Percentiles rank a stretch among this genome's conserved stretches.
phyloP scores from a whole-genome alignment of 2,797 vertebrate genomes.

The Brachymystax lenok region DNA sequence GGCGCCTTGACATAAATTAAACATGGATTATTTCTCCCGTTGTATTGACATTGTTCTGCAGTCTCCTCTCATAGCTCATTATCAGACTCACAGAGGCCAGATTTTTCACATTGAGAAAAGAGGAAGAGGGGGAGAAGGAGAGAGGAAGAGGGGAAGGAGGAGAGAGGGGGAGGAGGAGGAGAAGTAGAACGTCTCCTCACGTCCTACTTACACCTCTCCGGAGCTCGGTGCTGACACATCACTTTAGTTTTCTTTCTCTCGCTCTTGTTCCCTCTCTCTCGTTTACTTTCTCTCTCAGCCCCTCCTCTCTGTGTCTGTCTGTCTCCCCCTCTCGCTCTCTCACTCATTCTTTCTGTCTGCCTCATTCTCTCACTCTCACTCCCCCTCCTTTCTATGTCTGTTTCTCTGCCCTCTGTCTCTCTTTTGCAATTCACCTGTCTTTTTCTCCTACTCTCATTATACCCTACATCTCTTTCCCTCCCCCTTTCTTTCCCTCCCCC shows the following conservation, averaged over 20 bases:
- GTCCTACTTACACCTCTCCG: conserved; percentile 66
- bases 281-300: conserved; percentile 12
- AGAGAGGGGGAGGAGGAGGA: conserved; percentile 39
- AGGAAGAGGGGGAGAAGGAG: conserved; percentile 49
- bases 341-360: conserved; percentile 55
- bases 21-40: conserved; percentile 58
- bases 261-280: conserved; percentile 47
- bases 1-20: conserved; percentile 12
- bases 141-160: conserved; percentile 47
- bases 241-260: conserved; percentile 58
- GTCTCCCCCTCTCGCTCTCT: conserved; percentile 20
- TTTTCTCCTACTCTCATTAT: not conserved
- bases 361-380: conserved; percentile 25
- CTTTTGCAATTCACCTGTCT: conserved; percentile 55
- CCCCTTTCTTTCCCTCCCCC: not conserved
- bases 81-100: conserved; percentile 25
- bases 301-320: not conserved
- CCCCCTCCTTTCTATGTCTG: conserved; percentile 58
- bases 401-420: conserved; percentile 65
- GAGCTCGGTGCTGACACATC: conserved; percentile 70
- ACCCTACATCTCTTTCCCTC: not conserved
- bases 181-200: conserved; percentile 65
- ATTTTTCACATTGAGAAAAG: conserved; percentile 56
- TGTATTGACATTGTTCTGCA: conserved; percentile 63
- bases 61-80: conserved; percentile 56